A percentile compares a stretch with the other conserved stretches of the same genome.
Conservation (phyloP, 2,797 vertebrate species). For the Hoplostethus atlanticus region DNA sequence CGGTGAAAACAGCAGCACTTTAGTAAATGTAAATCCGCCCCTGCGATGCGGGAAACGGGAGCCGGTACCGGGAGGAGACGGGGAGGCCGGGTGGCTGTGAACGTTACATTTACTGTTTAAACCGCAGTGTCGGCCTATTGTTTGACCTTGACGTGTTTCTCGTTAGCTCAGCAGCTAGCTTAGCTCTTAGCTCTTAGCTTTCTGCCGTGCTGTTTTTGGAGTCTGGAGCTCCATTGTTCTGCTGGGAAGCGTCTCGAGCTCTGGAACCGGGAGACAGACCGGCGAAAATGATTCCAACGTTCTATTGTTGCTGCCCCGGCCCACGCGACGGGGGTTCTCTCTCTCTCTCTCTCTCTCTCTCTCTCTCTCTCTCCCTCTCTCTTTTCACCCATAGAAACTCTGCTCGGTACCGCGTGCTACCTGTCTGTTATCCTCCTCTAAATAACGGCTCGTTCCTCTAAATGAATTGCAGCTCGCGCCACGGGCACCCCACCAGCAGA, state of each 20-base stretch:
- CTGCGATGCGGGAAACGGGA: no score
- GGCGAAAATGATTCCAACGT: conserved; percentile 42
- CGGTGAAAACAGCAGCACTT: no score
- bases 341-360: conserved; percentile 6
- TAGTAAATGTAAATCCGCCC: no score
- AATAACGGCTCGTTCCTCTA: conserved; percentile 13
- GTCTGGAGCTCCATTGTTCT: conserved; percentile 78
- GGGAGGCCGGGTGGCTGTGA: no score
- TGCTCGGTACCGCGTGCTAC: conserved; percentile 39
- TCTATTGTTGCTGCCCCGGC: conserved; percentile 74
- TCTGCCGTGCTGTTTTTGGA: conserved; percentile 25
- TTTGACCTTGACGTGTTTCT: conserved; percentile 82
- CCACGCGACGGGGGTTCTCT: conserved; percentile 57
- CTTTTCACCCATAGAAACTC: conserved; percentile 5
- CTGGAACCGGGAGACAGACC: conserved; percentile 52
- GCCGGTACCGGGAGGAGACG: no score
- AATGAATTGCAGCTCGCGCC: conserved; percentile 27
- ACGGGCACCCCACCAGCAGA: conserved; percentile 3
- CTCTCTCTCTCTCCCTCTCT: conserved; percentile 16
- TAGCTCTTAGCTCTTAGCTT: conserved; percentile 17
- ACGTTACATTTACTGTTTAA: no score
- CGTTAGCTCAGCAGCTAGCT: conserved; percentile 38
- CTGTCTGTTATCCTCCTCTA: conserved; percentile 47
- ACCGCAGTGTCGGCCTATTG: conserved; percentile 52
- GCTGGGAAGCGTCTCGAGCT: conserved; percentile 39